Percentiles rank a stretch among this genome's conserved stretches.
Evolutionary conservation across 2,797 vertebrate species (phyloP).

Genomic region (Petrocephalus schoutedeni): DNA sequence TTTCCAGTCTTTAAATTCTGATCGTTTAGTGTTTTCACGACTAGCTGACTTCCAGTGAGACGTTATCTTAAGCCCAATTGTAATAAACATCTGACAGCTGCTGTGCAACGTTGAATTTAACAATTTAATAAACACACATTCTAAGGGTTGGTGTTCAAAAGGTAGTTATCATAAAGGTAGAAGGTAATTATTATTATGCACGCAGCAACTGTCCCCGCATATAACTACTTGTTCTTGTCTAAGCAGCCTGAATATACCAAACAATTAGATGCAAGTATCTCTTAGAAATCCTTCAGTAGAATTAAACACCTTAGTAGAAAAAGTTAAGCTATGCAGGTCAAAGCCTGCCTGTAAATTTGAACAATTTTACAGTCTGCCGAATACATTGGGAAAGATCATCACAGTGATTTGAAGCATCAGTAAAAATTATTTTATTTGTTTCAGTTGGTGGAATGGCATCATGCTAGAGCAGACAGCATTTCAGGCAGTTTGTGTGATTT

Average conservation of each 20-base stretch:
- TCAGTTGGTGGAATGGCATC: neutral
- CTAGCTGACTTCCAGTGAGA: neutral
- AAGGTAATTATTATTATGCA: neutral
- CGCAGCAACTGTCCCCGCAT: neutral
- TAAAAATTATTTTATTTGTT: neutral
- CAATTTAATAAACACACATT: neutral
- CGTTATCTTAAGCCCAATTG: neutral
- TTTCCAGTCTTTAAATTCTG: neutral
- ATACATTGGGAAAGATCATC: neutral
- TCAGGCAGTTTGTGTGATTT: neutral
- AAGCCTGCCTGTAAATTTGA: neutral
- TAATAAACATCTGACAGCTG: neutral
- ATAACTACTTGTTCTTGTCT: neutral
- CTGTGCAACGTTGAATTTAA: neutral
- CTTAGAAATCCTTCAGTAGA: neutral
- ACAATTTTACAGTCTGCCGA: neutral
- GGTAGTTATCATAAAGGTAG: neutral
- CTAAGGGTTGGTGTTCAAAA: neutral
- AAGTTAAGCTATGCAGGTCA: neutral
- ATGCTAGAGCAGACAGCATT: neutral
- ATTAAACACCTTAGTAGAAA: neutral
- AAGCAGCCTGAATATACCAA: neutral
- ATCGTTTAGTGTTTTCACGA: neutral
- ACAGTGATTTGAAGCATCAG: neutral
- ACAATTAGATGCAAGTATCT: neutral